phyloP scores from a whole-genome alignment of 2,797 vertebrate genomes.

The Eidolon dupreanum region DNA sequence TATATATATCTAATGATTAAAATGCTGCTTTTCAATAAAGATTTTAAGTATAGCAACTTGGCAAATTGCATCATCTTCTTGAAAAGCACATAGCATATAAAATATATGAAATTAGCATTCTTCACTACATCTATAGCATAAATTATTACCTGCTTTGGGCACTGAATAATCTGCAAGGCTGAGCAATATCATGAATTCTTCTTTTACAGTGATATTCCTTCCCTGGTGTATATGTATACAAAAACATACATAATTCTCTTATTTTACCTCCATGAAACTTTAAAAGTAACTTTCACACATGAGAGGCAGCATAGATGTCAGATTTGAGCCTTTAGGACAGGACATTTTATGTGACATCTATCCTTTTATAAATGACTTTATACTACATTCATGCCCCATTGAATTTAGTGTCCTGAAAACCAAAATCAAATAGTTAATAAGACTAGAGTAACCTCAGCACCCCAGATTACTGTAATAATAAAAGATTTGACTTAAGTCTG shows the following conservation, averaged over 20 bases:
- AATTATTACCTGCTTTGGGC: conserved; percentile 21
- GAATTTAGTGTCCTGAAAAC: background rate
- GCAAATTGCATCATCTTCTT: background rate
- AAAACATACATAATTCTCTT: background rate
- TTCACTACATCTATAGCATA: background rate
- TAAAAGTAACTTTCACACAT: conserved; percentile 10
- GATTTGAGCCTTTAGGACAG: background rate
- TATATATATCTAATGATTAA: background rate
- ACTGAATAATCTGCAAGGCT: background rate
- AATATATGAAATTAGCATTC: conserved; percentile 11
- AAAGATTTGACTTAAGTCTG: background rate
- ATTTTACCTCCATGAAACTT: background rate
- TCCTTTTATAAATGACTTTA: background rate
- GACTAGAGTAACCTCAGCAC: background rate
- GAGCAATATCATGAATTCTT: background rate
- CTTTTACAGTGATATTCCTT: conserved; percentile 10
- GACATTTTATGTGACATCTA: background rate
- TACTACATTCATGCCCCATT: background rate
- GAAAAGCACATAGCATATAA: background rate
- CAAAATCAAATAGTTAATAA: conserved; percentile 4
- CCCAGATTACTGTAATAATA: background rate
- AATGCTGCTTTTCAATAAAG: conserved; percentile 33
- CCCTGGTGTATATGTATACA: background rate
- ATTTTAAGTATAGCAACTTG: background rate
- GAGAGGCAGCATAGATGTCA: background rate